Conservation (phyloP, 1,140 invertebrate genomes). For the Paraescarpia echinospica region DNA sequence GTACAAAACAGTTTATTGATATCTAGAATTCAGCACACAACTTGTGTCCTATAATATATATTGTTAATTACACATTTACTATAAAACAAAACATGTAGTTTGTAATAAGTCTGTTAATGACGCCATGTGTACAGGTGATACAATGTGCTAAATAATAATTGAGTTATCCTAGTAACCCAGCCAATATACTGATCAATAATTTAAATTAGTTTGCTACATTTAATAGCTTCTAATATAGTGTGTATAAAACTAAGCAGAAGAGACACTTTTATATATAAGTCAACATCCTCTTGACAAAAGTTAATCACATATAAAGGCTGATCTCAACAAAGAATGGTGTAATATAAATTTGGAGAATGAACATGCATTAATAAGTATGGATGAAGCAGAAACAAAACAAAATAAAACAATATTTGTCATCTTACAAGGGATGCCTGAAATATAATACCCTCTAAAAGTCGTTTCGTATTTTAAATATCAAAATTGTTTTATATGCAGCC, state of each 20-base stretch:
- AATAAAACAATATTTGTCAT: neutral
- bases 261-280: neutral
- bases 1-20: neutral
- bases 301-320: neutral
- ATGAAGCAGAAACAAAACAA: neutral
- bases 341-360: too few species aligned
- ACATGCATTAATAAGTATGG: neutral
- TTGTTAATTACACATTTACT: neutral
- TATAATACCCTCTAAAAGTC: too few species aligned
- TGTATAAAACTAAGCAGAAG: neutral
- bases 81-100: neutral
- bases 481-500: neutral
- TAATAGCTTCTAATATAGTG: neutral
- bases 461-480: neutral
- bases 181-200: neutral
- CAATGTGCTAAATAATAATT: neutral
- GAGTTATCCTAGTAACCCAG: neutral
- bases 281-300: neutral
- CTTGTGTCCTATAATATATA: neutral
- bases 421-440: too few species aligned
- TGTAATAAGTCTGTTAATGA: neutral
- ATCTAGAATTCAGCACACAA: conserved; percentile 1
- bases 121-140: neutral
- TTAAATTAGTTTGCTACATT: neutral
- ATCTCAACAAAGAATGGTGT: too few species aligned